phyloP scores from a whole-genome alignment of 2,113 vertebrate genomes.

The Phalacrocorax aristotelis region DNA sequence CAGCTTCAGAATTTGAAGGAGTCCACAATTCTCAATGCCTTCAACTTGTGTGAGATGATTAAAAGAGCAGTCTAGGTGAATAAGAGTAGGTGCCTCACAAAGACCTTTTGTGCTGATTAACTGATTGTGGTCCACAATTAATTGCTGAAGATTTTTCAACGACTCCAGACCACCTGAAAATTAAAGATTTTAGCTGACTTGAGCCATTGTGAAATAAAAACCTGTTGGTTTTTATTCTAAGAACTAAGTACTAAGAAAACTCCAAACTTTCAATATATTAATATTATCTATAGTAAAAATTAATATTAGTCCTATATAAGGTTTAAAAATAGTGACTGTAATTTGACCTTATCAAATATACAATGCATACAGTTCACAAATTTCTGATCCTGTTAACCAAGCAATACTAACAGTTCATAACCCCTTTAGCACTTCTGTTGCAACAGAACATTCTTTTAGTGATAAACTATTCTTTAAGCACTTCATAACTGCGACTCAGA shows the following conservation, averaged over 20 bases:
- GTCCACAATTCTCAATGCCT: conserved; percentile 84
- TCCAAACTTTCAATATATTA: background rate
- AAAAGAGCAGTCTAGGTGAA: conserved; percentile 87
- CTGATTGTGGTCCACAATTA: conserved; percentile 89
- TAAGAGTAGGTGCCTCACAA: conserved; percentile 76
- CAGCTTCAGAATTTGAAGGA: conserved; percentile 88
- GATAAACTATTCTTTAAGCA: background rate
- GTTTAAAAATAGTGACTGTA: background rate
- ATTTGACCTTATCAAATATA: background rate
- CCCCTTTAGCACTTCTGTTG: background rate
- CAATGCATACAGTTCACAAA: background rate
- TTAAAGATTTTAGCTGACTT: conserved; percentile 6
- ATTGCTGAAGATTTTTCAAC: conserved; percentile 81
- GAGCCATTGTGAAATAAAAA: background rate
- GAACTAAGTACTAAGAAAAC: background rate
- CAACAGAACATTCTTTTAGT: background rate
- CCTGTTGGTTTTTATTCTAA: background rate
- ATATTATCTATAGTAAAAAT: background rate
- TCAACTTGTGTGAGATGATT: conserved; percentile 86
- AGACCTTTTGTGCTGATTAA: conserved; percentile 89
- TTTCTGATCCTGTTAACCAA: background rate
- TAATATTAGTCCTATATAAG: background rate
- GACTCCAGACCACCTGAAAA: conserved; percentile 86
- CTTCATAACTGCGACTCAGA: background rate
- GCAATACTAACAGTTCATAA: background rate